phyloP scores from a whole-genome alignment of 2,113 vertebrate species.

The Rhagologus leucostigma region DNA sequence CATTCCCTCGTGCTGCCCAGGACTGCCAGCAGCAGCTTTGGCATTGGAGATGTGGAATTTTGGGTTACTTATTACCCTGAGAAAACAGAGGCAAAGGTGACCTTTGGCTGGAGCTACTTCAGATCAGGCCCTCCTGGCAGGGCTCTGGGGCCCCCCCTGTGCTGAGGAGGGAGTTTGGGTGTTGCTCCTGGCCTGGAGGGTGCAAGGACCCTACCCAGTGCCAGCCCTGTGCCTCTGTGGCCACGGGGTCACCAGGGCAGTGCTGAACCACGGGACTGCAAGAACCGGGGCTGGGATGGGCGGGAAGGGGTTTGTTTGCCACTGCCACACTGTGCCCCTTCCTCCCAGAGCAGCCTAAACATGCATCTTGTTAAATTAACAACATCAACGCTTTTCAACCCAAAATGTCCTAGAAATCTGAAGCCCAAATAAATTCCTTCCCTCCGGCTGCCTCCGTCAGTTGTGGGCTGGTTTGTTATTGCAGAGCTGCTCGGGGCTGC shows the following conservation, averaged over 20 bases:
- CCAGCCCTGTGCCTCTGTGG: background rate
- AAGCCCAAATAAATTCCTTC: background rate
- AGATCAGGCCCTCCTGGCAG: background rate
- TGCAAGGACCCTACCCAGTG: background rate
- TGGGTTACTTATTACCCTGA: background rate
- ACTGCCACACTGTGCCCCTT: background rate
- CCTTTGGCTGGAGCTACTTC: background rate
- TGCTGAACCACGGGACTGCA: fast-evolving
- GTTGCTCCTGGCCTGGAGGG: background rate
- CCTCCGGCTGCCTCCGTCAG: background rate
- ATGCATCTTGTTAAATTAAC: background rate
- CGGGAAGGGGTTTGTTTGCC: background rate
- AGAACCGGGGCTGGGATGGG: fast-evolving
- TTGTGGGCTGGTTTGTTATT: background rate
- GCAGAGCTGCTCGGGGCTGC: background rate
- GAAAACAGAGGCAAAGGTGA: background rate
- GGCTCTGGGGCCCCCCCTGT: background rate
- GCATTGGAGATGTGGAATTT: fast-evolving
- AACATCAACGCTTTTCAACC: background rate
- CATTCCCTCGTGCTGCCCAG: background rate
- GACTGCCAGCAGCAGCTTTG: background rate
- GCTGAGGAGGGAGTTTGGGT: background rate
- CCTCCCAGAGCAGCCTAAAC: background rate
- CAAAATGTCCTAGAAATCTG: background rate
- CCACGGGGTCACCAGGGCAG: background rate